Evolutionary conservation across 1,140 invertebrate genomes (phyloP).

Genomic region (Yoshiicerus persimilis): DNA sequence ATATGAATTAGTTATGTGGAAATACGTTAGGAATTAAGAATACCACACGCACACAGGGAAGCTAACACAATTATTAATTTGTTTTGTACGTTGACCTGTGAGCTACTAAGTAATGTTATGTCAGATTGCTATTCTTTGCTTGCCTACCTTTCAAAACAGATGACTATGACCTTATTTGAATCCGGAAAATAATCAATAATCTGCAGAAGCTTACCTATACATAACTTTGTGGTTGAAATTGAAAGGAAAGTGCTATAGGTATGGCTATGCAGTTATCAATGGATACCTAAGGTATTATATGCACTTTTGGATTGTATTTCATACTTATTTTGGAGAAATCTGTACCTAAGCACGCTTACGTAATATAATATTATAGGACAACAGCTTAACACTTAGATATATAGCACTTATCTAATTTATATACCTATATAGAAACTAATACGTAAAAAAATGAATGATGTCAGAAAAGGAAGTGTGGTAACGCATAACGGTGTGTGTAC

Average conservation of each 20-base stretch:
- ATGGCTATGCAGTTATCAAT: background rate
- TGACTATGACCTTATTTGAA: conserved; percentile 14
- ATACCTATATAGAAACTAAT: no score
- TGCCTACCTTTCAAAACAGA: background rate
- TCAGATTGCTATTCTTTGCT: background rate
- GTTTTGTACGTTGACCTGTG: background rate
- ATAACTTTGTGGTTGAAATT: background rate
- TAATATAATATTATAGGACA: no score
- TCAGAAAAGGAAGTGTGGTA: background rate
- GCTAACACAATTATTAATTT: no score
- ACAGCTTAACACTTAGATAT: no score
- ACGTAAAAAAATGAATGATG: conserved; percentile 7
- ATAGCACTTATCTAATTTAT: no score
- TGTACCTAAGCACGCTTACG: no score
- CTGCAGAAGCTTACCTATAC: background rate
- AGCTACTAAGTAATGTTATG: background rate
- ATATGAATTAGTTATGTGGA: no score
- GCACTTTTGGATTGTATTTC: background rate
- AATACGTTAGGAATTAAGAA: no score
- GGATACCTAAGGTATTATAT: background rate
- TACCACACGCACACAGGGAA: no score
- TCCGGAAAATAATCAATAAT: background rate
- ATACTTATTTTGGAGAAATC: background rate
- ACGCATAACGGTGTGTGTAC: background rate
- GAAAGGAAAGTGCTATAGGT: background rate